A percentile compares a stretch with the other conserved stretches of the same genome.
Conservation (phyloP, 2,888 invertebrate genomes). For the Carterocephalus palaemon region DNA sequence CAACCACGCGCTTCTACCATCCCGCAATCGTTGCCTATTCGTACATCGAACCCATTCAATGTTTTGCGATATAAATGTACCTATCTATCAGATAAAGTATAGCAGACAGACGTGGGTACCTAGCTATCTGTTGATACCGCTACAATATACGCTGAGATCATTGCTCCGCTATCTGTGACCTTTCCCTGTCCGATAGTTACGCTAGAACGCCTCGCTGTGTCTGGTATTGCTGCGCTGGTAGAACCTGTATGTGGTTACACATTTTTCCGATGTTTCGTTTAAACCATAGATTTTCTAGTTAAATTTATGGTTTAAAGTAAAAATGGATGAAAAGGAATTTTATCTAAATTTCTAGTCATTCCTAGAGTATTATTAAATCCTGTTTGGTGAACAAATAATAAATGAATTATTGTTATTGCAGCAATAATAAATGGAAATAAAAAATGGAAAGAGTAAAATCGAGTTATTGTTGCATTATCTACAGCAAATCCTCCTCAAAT, state of each 20-base stretch:
- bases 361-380: slow-evolving; percentile 82
- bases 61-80: slow-evolving; percentile 1
- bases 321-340: slow-evolving; percentile 84
- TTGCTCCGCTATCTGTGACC: slow-evolving; percentile 36
- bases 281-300: too few species aligned
- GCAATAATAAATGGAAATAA: slow-evolving; percentile 83
- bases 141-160: slow-evolving; percentile 27
- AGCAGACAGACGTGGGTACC: slow-evolving; percentile 9
- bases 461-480: slow-evolving; percentile 85
- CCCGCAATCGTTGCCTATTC: too few species aligned
- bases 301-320: too few species aligned
- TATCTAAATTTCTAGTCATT: slow-evolving; percentile 81
- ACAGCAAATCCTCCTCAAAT: slow-evolving; percentile 88
- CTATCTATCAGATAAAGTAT: slow-evolving; percentile 2
- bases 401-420: slow-evolving; percentile 80
- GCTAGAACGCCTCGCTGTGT: not conserved
- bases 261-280: too few species aligned
- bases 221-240: not conserved
- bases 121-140: slow-evolving; percentile 5
- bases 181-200: slow-evolving; percentile 31
- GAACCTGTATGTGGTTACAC: too few species aligned
- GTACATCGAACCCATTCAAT: slow-evolving; percentile 5
- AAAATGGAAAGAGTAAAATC: slow-evolving; percentile 87
- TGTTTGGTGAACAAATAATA: slow-evolving; percentile 83
- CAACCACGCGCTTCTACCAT: too few species aligned